These are phyloP conservation scores for Trinectes maculatus DNA, from an alignment of 2,113 vertebrate genomes.

Conservation along the genomic window DNA sequence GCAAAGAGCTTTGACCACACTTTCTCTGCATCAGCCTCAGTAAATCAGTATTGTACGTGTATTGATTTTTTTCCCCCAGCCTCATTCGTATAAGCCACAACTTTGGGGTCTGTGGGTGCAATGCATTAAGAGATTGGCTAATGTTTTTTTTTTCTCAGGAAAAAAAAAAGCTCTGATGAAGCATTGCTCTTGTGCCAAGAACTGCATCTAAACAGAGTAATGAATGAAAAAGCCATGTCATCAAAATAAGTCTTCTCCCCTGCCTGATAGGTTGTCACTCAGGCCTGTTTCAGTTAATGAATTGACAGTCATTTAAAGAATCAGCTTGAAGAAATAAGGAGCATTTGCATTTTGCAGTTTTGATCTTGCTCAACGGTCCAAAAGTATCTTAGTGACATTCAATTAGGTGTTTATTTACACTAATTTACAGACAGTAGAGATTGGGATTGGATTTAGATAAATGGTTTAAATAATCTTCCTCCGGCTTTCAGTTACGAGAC, in stretches of 20 bases:
- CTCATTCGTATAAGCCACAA: constrained; percentile 16
- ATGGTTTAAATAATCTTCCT: not conserved
- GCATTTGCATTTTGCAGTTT: not conserved
- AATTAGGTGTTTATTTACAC: not conserved
- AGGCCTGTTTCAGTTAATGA: constrained; percentile 13
- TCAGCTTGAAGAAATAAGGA: not conserved
- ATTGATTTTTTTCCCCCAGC: constrained; percentile 34
- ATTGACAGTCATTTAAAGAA: constrained; percentile 4
- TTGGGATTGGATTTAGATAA: not conserved
- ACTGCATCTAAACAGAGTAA: constrained; percentile 6
- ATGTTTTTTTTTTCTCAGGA: not conserved
- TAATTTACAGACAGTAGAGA: no score
- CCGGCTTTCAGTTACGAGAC: not conserved
- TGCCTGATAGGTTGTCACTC: constrained; percentile 5
- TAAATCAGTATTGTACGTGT: constrained; percentile 9
- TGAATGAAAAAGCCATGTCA: not conserved
- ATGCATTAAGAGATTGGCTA: constrained; percentile 32
- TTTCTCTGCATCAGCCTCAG: constrained; percentile 7
- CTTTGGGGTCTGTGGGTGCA: constrained; percentile 12
- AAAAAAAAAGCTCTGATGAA: constrained; percentile 6
- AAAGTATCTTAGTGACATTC: not conserved
- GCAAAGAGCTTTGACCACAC: constrained; percentile 2
- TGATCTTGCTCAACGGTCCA: not conserved
- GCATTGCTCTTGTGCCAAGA: not conserved
- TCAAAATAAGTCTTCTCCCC: constrained; percentile 2